Conservation (phyloP, 2,113 vertebrate species). For the Apodemus sylvaticus region DNA sequence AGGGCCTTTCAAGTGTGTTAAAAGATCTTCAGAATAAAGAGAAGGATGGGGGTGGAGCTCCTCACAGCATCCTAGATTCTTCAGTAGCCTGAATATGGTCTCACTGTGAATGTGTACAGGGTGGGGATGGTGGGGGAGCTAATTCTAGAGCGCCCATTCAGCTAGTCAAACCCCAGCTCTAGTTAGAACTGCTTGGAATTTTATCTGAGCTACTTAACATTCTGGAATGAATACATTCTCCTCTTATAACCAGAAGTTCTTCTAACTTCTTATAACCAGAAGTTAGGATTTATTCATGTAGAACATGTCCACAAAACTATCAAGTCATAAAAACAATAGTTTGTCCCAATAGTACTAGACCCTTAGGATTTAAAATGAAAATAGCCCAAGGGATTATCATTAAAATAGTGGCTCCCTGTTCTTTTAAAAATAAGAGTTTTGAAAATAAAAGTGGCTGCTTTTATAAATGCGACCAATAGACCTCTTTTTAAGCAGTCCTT, state of each 20-base stretch:
- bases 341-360: not conserved
- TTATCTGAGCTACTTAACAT: not conserved
- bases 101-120: not conserved
- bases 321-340: not conserved
- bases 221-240: not conserved
- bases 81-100: not conserved
- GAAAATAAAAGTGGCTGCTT: not conserved
- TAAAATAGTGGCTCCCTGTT: not conserved
- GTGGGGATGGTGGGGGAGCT: not conserved
- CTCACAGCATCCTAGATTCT: not conserved
- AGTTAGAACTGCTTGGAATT: not conserved
- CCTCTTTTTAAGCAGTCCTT: not conserved
- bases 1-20: not conserved
- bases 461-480: not conserved
- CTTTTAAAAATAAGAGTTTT: conserved; percentile 18
- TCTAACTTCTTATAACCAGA: not conserved
- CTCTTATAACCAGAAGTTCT: not conserved
- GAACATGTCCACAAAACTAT: not conserved
- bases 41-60: too few species aligned
- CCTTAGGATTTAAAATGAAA: conserved; percentile 9
- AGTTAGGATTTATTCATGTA: not conserved
- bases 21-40: not conserved
- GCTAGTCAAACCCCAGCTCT: not conserved
- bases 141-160: not conserved
- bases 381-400: not conserved